phyloP scores from a whole-genome alignment of 1,140 invertebrate species.

The Euwallacea similis region DNA sequence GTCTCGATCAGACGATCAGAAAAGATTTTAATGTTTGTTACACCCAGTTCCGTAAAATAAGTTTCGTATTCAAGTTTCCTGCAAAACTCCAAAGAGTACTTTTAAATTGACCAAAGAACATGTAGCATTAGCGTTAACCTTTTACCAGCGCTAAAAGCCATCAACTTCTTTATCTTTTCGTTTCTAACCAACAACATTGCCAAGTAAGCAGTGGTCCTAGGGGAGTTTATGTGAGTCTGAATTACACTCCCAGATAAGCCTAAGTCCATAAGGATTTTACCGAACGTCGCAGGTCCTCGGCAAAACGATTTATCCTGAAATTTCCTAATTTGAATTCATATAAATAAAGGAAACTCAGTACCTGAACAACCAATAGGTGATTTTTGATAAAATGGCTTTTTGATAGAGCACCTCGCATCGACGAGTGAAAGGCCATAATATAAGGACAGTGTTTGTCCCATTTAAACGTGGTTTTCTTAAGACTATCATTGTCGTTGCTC shows the following conservation, averaged over 20 bases:
- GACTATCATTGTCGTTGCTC: constrained; percentile 40
- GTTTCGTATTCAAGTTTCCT: constrained; percentile 59
- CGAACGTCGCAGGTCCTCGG: constrained; percentile 70
- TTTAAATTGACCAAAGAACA: not conserved
- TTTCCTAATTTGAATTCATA: constrained; percentile 2
- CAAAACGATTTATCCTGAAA: constrained; percentile 74
- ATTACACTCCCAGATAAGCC: constrained; percentile 71
- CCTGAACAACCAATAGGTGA: constrained; percentile 64
- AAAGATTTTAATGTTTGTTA: constrained; percentile 62
- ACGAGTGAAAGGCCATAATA: constrained; percentile 68
- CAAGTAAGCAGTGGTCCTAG: constrained; percentile 72
- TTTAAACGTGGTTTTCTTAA: constrained; percentile 60
- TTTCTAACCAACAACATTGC: constrained; percentile 67
- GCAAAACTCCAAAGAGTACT: not conserved
- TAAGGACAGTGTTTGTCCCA: constrained; percentile 73
- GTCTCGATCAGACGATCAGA: constrained; percentile 64
- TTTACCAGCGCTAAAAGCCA: constrained; percentile 64
- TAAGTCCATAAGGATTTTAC: constrained; percentile 64
- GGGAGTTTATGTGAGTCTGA: constrained; percentile 73
- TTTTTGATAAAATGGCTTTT: constrained; percentile 62
- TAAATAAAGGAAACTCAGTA: constrained; percentile 44
- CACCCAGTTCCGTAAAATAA: constrained; percentile 59
- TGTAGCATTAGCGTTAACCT: constrained; percentile 50
- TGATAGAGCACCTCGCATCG: constrained; percentile 59
- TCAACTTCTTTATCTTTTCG: constrained; percentile 61